Evolutionary conservation across 2,888 invertebrate genomes (phyloP), one percentile per base, ranked within the genome.

Genomic region (Drosophila peninsularis): DNA sequence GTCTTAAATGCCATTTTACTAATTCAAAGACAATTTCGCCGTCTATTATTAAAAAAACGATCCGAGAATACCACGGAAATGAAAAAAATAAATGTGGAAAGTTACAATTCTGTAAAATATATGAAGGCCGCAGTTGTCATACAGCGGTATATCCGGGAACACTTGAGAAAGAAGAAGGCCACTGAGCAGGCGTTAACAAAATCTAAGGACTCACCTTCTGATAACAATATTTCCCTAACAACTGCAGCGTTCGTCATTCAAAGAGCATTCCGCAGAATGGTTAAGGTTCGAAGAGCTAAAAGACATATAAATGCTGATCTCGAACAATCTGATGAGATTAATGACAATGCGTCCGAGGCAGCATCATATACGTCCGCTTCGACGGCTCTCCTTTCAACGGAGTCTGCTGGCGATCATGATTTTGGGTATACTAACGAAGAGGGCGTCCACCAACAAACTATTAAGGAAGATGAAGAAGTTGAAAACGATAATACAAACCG

Each of bases 181-280:
- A 30, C 27, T 5, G 21, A 54, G 17, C 49, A 24, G 47, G 13
- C 44, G 11, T 3, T 41, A 52, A 54, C 13, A 10, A 41, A 54
- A 1, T 9, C 5, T 10, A 27, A 36, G 19, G 42, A n/a, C 10
- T 5, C 19, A 30, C 44, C 56, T 45, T 53, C 50, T 7, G 60
- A 77, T 17, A 36, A 27, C 5, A 50, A 49, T 19, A 50, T 82
- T 50, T 69, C 78, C 4, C 30, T 82, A 10, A 62, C 56, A 44
- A 61, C 70, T 30, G 85, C 83, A n/a, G 87, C 84, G 47, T 90
- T 94, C 57, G 94, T 94, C n/a, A 94, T 94, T 82, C 94, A 94
- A 89, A 93, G 94, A 90, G 93, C 94, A 56, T 93, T 94, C 82
- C 92, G 94, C 34, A 92, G 92, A 42, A 71, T 80, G 71, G 57